Conservation (phyloP, 2,113 vertebrate species). For the Carassius gibelio region DNA sequence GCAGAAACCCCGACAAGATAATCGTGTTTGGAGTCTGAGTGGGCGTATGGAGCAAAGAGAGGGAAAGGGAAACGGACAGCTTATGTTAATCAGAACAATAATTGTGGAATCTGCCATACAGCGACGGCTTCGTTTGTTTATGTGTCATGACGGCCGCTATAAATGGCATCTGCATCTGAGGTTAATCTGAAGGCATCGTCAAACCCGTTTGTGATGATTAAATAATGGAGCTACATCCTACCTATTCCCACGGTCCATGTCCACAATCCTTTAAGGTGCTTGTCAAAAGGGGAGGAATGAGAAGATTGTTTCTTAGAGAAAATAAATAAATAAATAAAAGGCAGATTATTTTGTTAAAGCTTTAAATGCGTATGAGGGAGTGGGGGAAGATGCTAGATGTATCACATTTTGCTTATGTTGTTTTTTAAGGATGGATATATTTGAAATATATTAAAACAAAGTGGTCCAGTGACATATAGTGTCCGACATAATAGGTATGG, state of each 20-base stretch:
- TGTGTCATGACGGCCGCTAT: slow-evolving; percentile 6
- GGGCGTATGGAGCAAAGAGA: slow-evolving; percentile 51
- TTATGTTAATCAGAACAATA: slow-evolving; percentile 43
- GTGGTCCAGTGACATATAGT: not conserved
- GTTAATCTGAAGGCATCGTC: slow-evolving; percentile 24
- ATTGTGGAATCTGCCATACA: not conserved
- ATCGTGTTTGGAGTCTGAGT: slow-evolving; percentile 50
- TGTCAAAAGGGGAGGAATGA: not conserved
- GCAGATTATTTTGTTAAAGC: not conserved
- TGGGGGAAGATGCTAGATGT: too few relatives aligned
- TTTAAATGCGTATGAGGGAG: not conserved
- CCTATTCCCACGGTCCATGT: not conserved
- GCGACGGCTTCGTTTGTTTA: slow-evolving; percentile 13
- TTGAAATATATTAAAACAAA: not conserved
- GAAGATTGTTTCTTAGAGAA: not conserved
- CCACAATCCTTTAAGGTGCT: not conserved
- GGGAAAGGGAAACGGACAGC: slow-evolving; percentile 41
- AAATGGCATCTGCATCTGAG: not conserved
- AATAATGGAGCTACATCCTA: slow-evolving; percentile 40
- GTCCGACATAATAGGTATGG: not conserved
- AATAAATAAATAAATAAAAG: not conserved
- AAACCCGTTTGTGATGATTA: not conserved
- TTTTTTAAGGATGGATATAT: not conserved
- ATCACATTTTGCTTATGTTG: not conserved
- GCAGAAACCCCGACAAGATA: slow-evolving; percentile 30